Base-by-base conservation (phyloP, 2,888 invertebrate species). In the Tachina lurida region DNA sequence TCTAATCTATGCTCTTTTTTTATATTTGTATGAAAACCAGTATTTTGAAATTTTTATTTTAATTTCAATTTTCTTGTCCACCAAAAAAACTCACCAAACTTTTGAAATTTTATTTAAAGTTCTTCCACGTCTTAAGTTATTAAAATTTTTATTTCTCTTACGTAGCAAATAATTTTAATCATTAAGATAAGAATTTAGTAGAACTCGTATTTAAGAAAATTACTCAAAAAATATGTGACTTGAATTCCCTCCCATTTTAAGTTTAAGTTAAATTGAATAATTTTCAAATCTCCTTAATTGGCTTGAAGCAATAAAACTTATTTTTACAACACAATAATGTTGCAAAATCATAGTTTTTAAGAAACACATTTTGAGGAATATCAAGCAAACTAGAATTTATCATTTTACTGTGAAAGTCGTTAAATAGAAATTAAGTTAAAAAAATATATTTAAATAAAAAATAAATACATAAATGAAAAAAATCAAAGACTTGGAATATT, bases 1-100 rank as follows among this genome's bases (percentile, higher is more conserved):
- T 3, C 2, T 3, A 31, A 31, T 31, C 31, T 31, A 31, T 31
- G 17, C n/a, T 49, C 80, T 76, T 71, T 22, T 76, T 71, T 22
- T 63, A 81, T 80, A 80, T 56, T 77, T 84, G 84, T 84, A 70
- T 85, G 81, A 85, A 84, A 85, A 78, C 85, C 85, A 85, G 85
- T 85, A 85, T 85, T 85, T 85, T 70, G 78, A 67, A 84, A 80
- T 31, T 31, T 31, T 31, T 31, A 31, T 31, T 31, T 31, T 1
- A 31, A 7, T 58, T 56, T 17, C 56, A 43, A 58, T 15, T 54
- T 73, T 31, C 43, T 43, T 13, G 0, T 60, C 31, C 19, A 52
- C 41, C 15, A 71, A 76, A 60, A 41, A 71, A 71, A 60, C 47
- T 15, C 22, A 47, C 65, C 62, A 45, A n/a, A 58, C 56, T 56